Evolutionary conservation across 2,113 vertebrate species (phyloP).

Genomic region (Microtus oregoni): DNA sequence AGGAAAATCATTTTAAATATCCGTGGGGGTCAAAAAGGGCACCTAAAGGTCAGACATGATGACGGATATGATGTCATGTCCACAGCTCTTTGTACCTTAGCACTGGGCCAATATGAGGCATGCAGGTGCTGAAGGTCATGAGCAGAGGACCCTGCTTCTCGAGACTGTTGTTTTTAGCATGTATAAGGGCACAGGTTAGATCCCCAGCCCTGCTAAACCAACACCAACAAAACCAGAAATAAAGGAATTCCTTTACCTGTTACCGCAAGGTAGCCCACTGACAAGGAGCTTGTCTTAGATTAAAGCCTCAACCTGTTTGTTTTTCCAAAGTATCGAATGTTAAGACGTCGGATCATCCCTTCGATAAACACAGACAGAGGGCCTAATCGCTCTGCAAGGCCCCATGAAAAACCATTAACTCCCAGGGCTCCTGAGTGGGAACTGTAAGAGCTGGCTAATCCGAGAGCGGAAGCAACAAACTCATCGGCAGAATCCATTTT

Average conservation of each 20-base stretch:
- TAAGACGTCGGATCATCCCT: constrained; percentile 23
- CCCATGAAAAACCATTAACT: constrained; percentile 35
- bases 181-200: neutral
- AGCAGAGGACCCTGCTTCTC: neutral
- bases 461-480: constrained; percentile 30
- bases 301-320: neutral
- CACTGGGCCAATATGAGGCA: neutral
- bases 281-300: constrained; percentile 31
- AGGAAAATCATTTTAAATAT: neutral
- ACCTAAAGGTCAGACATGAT: neutral
- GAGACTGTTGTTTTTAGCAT: neutral
- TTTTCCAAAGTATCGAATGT: neutral
- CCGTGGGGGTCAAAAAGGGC: neutral
- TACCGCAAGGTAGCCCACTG: neutral
- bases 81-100: no score
- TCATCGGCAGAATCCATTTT: constrained; percentile 44
- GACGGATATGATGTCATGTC: no score
- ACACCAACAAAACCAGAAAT: neutral
- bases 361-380: constrained; percentile 43
- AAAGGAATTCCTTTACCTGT: neutral
- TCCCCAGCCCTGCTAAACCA: neutral
- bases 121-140: neutral
- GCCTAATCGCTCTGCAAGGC: neutral
- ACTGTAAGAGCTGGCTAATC: constrained; percentile 9
- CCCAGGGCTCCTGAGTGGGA: neutral